These are phyloP conservation scores for Eupsittula cactorum DNA, from an alignment of 2,113 vertebrate species.

Conservation along the genomic window DNA sequence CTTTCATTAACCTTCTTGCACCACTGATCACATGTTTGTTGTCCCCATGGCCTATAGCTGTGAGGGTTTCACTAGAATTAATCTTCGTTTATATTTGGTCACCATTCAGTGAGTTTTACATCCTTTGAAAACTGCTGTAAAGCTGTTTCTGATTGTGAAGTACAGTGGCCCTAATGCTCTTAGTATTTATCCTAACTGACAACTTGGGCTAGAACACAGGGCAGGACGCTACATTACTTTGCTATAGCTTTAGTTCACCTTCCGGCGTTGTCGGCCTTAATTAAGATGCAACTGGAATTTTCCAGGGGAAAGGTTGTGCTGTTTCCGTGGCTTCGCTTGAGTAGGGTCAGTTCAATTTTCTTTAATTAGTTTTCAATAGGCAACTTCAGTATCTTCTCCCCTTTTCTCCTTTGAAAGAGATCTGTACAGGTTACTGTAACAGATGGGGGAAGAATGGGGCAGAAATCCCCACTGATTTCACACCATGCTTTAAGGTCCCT, in stretches of 20 bases:
- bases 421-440: not conserved
- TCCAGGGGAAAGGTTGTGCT: not conserved
- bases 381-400: not conserved
- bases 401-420: not conserved
- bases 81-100: slow-evolving; percentile 69
- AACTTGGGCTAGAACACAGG: slow-evolving; percentile 31
- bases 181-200: slow-evolving; percentile 69
- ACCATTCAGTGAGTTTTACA: slow-evolving; percentile 67
- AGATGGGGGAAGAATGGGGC: not conserved
- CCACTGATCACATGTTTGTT: slow-evolving; percentile 77
- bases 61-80: slow-evolving; percentile 53
- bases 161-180: slow-evolving; percentile 45
- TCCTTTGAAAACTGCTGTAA: slow-evolving; percentile 35
- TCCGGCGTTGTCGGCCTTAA: slow-evolving; percentile 4
- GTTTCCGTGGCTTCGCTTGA: not conserved
- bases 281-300: slow-evolving; percentile 37
- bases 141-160: slow-evolving; percentile 19
- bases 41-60: slow-evolving; percentile 13
- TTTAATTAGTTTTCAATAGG: not conserved
- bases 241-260: not conserved
- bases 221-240: not conserved
- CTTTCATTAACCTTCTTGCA: slow-evolving; percentile 75
- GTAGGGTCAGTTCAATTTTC: not conserved
- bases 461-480: not conserved
- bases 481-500: not conserved